A percentile compares a stretch with the other conserved stretches of the same genome.
Conservation (phyloP, 2,888 invertebrate genomes). For the Tipula helvola region DNA sequence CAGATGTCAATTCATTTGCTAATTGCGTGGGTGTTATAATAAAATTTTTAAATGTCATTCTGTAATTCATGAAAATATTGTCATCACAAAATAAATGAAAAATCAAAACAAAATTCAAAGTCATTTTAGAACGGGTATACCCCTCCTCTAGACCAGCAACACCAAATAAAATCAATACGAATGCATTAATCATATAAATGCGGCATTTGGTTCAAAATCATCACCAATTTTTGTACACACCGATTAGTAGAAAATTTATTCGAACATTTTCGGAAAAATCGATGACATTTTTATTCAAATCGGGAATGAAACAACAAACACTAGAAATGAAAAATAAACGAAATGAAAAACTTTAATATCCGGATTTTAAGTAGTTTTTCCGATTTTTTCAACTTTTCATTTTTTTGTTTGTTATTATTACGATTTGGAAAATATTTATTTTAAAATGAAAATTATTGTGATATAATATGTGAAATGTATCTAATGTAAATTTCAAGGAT, state of each 20-base stretch:
- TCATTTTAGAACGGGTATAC: neutral
- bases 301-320: neutral
- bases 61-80: no score
- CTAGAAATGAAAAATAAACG: neutral
- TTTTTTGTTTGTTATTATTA: neutral
- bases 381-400: neutral
- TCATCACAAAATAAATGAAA: neutral
- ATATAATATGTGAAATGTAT: neutral
- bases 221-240: neutral
- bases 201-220: neutral
- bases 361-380: constrained; percentile 9
- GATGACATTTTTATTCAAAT: neutral
- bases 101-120: neutral
- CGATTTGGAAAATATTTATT: neutral
- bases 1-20: neutral
- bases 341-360: constrained; percentile 9
- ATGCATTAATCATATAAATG: neutral
- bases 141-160: neutral
- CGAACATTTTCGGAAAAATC: neutral
- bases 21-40: neutral
- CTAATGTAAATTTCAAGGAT: neutral
- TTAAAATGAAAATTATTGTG: neutral
- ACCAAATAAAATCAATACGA: neutral
- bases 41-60: neutral
- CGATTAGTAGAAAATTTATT: neutral